phyloP scores from a whole-genome alignment of 2,888 invertebrate genomes.

The Halictus ligatus region DNA sequence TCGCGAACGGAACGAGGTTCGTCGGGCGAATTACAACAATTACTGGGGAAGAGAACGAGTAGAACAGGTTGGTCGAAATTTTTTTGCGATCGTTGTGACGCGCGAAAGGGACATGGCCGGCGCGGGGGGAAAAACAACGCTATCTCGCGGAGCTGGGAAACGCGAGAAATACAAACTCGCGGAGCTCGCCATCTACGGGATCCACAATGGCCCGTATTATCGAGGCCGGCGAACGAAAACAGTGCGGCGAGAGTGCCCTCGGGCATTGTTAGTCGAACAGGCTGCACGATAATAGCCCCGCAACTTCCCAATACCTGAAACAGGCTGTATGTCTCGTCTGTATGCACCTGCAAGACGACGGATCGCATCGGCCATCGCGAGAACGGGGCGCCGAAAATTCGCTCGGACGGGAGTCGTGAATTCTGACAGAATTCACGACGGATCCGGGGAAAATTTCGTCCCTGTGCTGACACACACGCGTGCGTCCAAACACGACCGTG shows the following conservation, averaged over 20 bases:
- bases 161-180: slow-evolving; percentile 34
- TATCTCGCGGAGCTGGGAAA: slow-evolving; percentile 14
- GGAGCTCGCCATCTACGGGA: background rate
- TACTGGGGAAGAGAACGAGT: background rate
- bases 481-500: no score
- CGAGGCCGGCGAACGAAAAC: slow-evolving; percentile 42
- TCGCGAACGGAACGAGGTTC: background rate
- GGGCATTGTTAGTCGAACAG: slow-evolving; percentile 50
- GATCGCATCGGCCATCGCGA: background rate
- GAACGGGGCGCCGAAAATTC: slow-evolving; percentile 17
- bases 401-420: background rate
- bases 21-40: background rate
- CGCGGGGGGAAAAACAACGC: background rate
- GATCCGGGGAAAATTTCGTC: background rate
- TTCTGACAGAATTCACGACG: background rate
- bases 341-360: slow-evolving; percentile 17
- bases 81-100: background rate
- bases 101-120: background rate
- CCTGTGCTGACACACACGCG: background rate
- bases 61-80: background rate
- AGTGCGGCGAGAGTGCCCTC: slow-evolving; percentile 30
- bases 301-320: slow-evolving; percentile 55
- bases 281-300: slow-evolving; percentile 45
- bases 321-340: slow-evolving; percentile 19
- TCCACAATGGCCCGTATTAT: slow-evolving; percentile 38